Conservation (phyloP, 2,888 invertebrate species). For the Creontiades dilutus region DNA sequence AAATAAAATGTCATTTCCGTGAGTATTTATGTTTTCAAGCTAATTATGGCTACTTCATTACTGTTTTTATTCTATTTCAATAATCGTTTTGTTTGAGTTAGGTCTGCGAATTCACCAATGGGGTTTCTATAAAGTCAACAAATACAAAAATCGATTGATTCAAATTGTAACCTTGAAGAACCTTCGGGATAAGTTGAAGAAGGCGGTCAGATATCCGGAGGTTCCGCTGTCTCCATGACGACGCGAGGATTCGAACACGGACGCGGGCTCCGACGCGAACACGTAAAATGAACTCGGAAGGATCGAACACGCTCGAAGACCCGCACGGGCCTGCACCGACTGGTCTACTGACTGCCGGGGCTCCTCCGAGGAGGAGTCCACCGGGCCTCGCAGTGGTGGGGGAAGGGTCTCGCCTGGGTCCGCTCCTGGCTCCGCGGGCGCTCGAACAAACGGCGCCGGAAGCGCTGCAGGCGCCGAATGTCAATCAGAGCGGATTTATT, state of each 20-base stretch:
- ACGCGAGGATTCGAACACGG: not conserved
- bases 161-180: not conserved
- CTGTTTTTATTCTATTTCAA: too few relatives aligned
- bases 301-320: not conserved
- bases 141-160: too few relatives aligned
- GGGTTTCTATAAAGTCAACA: too few relatives aligned
- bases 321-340: not conserved
- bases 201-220: not conserved
- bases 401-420: not conserved
- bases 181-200: not conserved
- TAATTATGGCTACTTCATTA: too few relatives aligned
- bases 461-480: not conserved
- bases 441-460: constrained; percentile 17
- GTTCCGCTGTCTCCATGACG: constrained; percentile 29
- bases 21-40: too few relatives aligned
- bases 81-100: too few relatives aligned
- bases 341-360: not conserved
- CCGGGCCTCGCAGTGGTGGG: not conserved
- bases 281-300: not conserved
- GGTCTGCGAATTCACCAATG: too few relatives aligned
- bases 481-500: too few relatives aligned
- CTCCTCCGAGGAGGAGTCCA: not conserved
- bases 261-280: not conserved
- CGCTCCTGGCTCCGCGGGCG: not conserved
- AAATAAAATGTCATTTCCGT: too few relatives aligned